A percentile compares a stretch with the other conserved stretches of the same genome.
These are phyloP conservation scores for Cuculus canorus DNA, from an alignment of 2,797 vertebrate genomes.

Conservation along the genomic window DNA sequence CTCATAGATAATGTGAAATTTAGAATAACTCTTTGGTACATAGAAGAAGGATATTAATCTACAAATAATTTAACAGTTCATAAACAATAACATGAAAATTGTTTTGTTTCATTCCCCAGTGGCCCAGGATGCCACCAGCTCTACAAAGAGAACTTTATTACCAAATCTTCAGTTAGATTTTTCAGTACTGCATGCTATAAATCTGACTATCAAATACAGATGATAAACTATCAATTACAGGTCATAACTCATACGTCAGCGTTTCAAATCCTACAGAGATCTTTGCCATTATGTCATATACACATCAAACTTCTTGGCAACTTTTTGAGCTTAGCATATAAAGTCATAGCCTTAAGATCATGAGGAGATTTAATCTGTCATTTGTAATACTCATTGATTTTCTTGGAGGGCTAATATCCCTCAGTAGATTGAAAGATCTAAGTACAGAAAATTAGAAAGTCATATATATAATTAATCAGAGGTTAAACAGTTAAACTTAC, in stretches of 20 bases:
- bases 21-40: neutral
- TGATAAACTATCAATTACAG: neutral
- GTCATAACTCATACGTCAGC: neutral
- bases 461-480: neutral
- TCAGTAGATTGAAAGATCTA: neutral
- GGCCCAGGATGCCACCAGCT: neutral
- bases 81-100: neutral
- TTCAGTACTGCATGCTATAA: neutral
- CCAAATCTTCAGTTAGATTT: neutral
- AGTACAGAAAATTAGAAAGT: neutral
- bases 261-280: neutral
- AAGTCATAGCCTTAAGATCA: neutral
- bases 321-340: neutral
- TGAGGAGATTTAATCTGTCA: neutral
- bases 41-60: neutral
- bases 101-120: neutral
- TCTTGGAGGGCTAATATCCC: neutral
- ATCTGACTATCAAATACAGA: neutral
- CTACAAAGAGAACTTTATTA: neutral
- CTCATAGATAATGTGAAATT: neutral
- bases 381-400: neutral
- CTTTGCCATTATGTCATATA: neutral
- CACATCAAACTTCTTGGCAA: neutral
- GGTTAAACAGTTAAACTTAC: neutral
- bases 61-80: neutral